These are phyloP conservation scores for Ips nitidus DNA, from an alignment of 1,140 invertebrate species.

Conservation along the genomic window DNA sequence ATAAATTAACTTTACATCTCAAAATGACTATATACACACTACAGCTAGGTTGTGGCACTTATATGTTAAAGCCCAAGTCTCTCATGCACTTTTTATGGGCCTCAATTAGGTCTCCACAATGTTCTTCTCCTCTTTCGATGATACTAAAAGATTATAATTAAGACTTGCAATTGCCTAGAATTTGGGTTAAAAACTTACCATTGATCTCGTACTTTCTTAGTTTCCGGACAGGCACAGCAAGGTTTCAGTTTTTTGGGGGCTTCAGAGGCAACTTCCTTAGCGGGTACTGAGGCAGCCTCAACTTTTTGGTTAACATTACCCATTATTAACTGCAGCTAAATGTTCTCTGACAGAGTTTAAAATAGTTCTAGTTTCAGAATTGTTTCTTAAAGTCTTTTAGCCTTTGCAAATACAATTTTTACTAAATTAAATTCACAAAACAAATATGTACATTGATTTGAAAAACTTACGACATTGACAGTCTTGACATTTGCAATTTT, in stretches of 20 bases:
- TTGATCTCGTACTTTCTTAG: conserved; percentile 84
- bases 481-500: too few species aligned
- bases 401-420: too few species aligned
- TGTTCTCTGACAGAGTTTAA: too few species aligned
- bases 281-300: conserved; percentile 46
- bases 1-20: too few species aligned
- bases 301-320: conserved; percentile 45
- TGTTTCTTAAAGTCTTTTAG: too few species aligned
- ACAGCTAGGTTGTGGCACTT: conserved; percentile 42
- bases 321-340: conserved; percentile 11
- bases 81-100: conserved; percentile 97
- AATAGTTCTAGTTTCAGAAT: too few species aligned
- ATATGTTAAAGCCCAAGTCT: conserved; percentile 93
- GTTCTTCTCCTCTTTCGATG: conserved; percentile 89
- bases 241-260: conserved; percentile 82
- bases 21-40: too few species aligned
- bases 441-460: too few species aligned
- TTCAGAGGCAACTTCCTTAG: conserved; percentile 30
- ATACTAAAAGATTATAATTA: conserved; percentile 67
- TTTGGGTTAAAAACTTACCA: conserved; percentile 66
- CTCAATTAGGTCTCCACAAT: conserved; percentile 88
- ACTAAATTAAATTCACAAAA: too few species aligned
- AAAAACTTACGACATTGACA: too few species aligned
- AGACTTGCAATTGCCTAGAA: not conserved
- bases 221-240: conserved; percentile 98